Evolutionary conservation across 2,888 invertebrate species (phyloP).

Genomic region (Orthosia cruda): DNA sequence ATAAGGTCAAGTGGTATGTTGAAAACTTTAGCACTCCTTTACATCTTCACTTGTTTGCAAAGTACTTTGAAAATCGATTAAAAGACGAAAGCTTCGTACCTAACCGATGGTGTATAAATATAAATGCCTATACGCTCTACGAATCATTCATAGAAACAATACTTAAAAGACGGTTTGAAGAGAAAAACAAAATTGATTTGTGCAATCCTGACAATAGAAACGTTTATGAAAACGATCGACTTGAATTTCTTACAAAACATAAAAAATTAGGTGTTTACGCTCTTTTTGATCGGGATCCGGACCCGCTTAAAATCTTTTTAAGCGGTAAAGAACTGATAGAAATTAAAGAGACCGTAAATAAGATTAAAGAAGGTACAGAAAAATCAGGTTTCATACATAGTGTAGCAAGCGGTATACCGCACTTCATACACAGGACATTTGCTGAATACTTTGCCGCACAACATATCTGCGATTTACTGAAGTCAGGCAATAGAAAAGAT

Average conservation of each 20-base stretch:
- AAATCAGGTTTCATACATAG: too few relatives aligned
- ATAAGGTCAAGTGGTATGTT: fast-evolving
- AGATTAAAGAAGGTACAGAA: too few relatives aligned
- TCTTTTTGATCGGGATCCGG: constrained; percentile 18
- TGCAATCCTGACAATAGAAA: constrained; percentile 38
- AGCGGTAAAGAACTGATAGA: too few relatives aligned
- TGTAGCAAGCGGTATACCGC: too few relatives aligned
- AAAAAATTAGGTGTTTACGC: constrained; percentile 51
- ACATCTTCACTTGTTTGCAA: constrained; percentile 45
- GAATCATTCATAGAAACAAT: constrained; percentile 54
- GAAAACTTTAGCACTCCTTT: constrained; percentile 40
- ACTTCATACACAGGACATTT: too few relatives aligned
- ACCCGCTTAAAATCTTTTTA: too few relatives aligned
- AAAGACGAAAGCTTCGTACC: not conserved
- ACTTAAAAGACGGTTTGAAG: constrained; percentile 48
- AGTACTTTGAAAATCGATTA: constrained; percentile 42
- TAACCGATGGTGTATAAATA: constrained; percentile 51
- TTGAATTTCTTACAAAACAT: constrained; percentile 34
- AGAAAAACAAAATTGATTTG: constrained; percentile 53
- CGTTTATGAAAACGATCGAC: constrained; percentile 22
- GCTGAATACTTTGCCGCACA: too few relatives aligned
- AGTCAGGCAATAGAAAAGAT: too few relatives aligned
- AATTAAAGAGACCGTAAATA: too few relatives aligned
- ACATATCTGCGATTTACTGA: too few relatives aligned
- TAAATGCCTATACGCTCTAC: constrained; percentile 49